These are phyloP conservation scores for Thaumatotibia leucotreta DNA, from an alignment of 1,140 invertebrate species.

Conservation along the genomic window DNA sequence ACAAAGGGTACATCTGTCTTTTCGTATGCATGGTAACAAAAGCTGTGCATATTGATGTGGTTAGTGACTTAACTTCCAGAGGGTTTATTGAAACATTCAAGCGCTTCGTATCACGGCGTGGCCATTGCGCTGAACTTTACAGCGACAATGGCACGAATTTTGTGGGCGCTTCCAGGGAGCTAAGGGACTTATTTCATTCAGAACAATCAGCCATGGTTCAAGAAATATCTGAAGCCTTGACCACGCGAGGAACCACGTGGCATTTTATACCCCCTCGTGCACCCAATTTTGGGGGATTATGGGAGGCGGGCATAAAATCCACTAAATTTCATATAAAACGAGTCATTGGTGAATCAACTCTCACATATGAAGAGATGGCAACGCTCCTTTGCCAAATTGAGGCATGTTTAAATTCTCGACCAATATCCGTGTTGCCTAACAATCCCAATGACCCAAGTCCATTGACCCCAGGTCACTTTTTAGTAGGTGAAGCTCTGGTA, in stretches of 20 bases:
- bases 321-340: slow-evolving; percentile 26
- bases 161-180: slow-evolving; percentile 19
- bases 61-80: not conserved
- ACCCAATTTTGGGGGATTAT: slow-evolving; percentile 33
- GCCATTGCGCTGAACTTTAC: slow-evolving; percentile 13
- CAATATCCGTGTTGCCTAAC: not conserved
- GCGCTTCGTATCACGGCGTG: slow-evolving; percentile 23
- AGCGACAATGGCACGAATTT: slow-evolving; percentile 39
- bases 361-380: not conserved
- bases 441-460: not conserved
- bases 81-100: not conserved
- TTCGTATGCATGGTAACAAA: not conserved
- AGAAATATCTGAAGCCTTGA: not conserved
- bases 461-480: not conserved
- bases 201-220: not conserved
- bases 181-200: not conserved
- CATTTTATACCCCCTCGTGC: slow-evolving; percentile 27
- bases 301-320: slow-evolving; percentile 32
- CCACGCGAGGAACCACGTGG: not conserved
- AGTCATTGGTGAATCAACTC: slow-evolving; percentile 11
- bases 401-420: not conserved
- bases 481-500: not conserved
- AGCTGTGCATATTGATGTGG: not conserved
- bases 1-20: not conserved
- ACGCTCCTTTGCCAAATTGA: not conserved